A percentile compares a stretch with the other conserved stretches of the same genome.
Conservation (phyloP, 2,888 invertebrate genomes). For the Eustalomyia histrio region DNA sequence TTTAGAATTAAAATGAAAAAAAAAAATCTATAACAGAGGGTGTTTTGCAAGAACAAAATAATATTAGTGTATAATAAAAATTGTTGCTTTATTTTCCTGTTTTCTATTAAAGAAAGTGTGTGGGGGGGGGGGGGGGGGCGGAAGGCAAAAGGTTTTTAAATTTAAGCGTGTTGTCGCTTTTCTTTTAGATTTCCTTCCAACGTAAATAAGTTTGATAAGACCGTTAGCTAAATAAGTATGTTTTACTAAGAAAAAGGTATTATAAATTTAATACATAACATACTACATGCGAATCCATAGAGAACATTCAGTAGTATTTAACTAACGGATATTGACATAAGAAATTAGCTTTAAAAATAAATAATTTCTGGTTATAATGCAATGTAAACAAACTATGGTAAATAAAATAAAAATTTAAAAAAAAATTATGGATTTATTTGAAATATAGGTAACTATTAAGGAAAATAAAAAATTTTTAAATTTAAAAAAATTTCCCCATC, state of each 20-base stretch:
- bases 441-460: too few relatives aligned
- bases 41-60: neutral
- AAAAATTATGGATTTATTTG: too few relatives aligned
- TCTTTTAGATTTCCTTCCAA: neutral
- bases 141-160: neutral
- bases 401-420: neutral
- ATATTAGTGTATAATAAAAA: conserved; percentile 10
- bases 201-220: conserved; percentile 5
- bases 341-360: conserved; percentile 46
- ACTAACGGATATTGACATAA: conserved; percentile 51
- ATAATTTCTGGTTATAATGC: conserved; percentile 42
- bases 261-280: neutral
- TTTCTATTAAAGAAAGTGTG: neutral
- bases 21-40: conserved; percentile 12
- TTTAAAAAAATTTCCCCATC: too few relatives aligned
- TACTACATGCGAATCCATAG: neutral
- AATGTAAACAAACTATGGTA: conserved; percentile 32
- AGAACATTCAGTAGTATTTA: conserved; percentile 28
- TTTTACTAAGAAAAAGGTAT: conserved; percentile 14
- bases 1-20: conserved; percentile 25
- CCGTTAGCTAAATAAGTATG: neutral
- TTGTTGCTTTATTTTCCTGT: conserved; percentile 38
- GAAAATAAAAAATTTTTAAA: too few relatives aligned
- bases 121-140: too few relatives aligned
- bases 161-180: neutral